Base-by-base conservation (phyloP, 2,797 vertebrate genomes). In the Muscicapa comitata region DNA sequence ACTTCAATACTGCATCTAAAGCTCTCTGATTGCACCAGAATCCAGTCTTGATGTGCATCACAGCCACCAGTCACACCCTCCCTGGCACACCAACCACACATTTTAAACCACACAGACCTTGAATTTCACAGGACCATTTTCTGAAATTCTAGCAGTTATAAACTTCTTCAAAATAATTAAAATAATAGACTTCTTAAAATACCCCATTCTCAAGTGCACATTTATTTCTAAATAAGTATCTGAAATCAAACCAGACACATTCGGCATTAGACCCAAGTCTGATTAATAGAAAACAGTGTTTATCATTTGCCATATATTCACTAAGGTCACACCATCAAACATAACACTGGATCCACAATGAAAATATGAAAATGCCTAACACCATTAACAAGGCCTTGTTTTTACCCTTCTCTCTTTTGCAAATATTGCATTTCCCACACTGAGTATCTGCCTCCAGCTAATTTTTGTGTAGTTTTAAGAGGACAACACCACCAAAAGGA, bases 31-130 rank as follows among this genome's bases (percentile, higher is more conserved):
- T n/a, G 43, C 47, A 79, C 21, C 1, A 3, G 38, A 72, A 74
- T 5, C 5, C 40, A 55, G 0, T 3, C 68, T 12, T 35, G 17
- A 20, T 2, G 29, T 7, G 17, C n/a, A 31, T 3, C 6, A 6
- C 35, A 77, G 58, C 11, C n/a, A 66, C 35, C 3, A 1, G 28
- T 15, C 11, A 6, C 35, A 13, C 14, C 28, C 59, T 26, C 26
- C 38, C 33, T 37, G 37, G 43, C 42, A 78, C n/a, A 19, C 4
- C 10, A 5, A 28, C 31, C 4, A 28, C 1, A 14, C 24, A 61
- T 33, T 70, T 70, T 38, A 26, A 94, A 31, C 23, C 45, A 70
- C 3, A 37, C 1, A 51, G 18, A 83, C 12, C 20, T 10, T 40
- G 20, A 68, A 68, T 63, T 63, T 63, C 40, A 67, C 2, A 11